These are phyloP conservation scores for Pristionchus pacificus DNA, from an alignment of 1,140 invertebrate genomes.

Conservation along the genomic window DNA sequence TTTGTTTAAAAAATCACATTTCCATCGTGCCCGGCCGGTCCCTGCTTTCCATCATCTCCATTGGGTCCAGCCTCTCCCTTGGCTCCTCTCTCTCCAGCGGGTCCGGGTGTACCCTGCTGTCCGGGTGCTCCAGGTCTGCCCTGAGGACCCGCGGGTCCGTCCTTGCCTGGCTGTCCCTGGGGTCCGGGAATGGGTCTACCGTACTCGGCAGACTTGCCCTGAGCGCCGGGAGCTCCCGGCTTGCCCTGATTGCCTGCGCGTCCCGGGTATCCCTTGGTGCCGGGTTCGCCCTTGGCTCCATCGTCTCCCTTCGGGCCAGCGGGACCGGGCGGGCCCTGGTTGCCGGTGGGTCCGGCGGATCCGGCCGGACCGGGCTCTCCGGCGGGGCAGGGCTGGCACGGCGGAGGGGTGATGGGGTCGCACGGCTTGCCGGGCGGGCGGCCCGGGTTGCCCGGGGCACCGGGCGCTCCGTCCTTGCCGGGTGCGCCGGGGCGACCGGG, in stretches of 20 bases:
- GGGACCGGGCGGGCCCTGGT: constrained; percentile 23
- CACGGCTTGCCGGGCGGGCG: constrained; percentile 24
- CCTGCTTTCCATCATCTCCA: constrained; percentile 16
- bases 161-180: constrained; percentile 7
- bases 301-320: constrained; percentile 21
- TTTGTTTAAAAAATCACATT: no score
- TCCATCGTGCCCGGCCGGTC: constrained; percentile 22
- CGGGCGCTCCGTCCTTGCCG: constrained; percentile 23
- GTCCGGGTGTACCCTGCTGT: constrained; percentile 18
- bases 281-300: constrained; percentile 25
- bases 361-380: constrained; percentile 31
- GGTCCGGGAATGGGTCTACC: constrained; percentile 18
- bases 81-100: constrained; percentile 26
- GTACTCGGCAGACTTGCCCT: constrained; percentile 19
- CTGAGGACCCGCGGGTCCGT: constrained; percentile 25
- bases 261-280: constrained; percentile 29
- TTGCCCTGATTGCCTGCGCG: constrained; percentile 25
- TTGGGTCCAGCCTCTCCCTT: constrained; percentile 18
- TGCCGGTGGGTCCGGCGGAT: constrained; percentile 29
- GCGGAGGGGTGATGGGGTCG: constrained; percentile 28
- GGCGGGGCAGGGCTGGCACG: constrained; percentile 28
- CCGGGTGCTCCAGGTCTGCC: constrained; percentile 26
- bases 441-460: constrained; percentile 27
- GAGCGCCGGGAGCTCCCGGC: constrained; percentile 24
- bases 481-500: constrained; percentile 27